These are phyloP conservation scores for Temnothorax ravouxi DNA, from an alignment of 2,888 invertebrate genomes.

Conservation along the genomic window DNA sequence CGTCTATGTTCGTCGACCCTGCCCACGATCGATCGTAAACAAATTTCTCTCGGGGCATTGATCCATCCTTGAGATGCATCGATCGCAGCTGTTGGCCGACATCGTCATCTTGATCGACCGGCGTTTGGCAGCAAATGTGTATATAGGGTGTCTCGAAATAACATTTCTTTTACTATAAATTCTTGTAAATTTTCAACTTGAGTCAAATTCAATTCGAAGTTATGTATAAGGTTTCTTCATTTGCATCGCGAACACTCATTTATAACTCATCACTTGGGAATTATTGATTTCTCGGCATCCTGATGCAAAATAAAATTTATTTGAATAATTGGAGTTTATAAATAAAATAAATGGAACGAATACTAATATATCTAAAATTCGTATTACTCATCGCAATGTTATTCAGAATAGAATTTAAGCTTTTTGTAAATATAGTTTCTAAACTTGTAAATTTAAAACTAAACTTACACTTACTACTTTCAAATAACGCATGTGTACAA, in stretches of 20 bases:
- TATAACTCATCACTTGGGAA: not conserved
- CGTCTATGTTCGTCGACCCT: conserved; percentile 22
- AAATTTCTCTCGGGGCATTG: conserved; percentile 65
- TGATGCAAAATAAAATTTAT: conserved; percentile 3
- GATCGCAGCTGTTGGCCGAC: conserved; percentile 57
- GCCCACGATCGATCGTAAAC: conserved; percentile 60
- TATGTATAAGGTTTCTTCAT: not conserved
- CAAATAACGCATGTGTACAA: not conserved
- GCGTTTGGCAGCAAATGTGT: conserved; percentile 14
- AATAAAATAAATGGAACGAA: not conserved
- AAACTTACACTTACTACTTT: conserved; percentile 4
- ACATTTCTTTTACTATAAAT: not conserved
- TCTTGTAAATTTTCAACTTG: not conserved
- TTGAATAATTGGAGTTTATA: not conserved
- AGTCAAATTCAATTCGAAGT: not conserved
- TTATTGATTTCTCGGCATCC: not conserved
- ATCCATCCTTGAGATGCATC: conserved; percentile 45
- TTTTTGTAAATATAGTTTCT: conserved; percentile 14
- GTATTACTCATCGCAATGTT: conserved; percentile 2
- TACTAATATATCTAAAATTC: not conserved
- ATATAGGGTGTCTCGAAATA: not conserved
- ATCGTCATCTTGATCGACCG: conserved; percentile 11
- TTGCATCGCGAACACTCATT: not conserved
- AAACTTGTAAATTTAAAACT: conserved; percentile 16
- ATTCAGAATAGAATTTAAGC: conserved; percentile 1